Evolutionary conservation across 37 sponge, comb jelly and placozoan species (phyloP).

Genomic region (Beroe ovata): DNA sequence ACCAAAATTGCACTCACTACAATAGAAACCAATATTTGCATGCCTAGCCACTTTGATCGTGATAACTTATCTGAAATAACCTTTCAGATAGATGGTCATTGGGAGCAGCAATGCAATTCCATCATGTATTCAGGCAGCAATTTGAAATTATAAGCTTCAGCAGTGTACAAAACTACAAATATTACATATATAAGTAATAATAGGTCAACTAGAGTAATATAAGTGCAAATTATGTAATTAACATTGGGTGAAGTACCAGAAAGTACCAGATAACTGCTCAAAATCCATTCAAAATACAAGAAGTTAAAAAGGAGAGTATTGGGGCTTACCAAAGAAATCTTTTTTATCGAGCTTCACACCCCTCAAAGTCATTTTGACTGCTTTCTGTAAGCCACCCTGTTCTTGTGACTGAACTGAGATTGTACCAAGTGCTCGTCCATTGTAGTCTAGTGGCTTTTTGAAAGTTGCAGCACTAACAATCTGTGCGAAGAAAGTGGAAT

Average conservation of each 20-base stretch:
- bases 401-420: constrained; percentile 27
- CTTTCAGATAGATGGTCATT: background rate
- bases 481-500: no score
- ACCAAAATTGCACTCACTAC: background rate
- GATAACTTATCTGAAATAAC: constrained; percentile 19
- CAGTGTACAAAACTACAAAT: no score
- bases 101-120: no score
- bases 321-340: constrained; percentile 50
- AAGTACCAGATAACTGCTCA: no score
- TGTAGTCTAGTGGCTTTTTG: constrained; percentile 31
- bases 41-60: constrained; percentile 4
- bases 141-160: no score
- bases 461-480: constrained; percentile 56
- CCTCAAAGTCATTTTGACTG: background rate
- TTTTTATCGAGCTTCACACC: constrained; percentile 57
- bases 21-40: background rate
- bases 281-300: no score
- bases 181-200: no score
- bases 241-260: no score
- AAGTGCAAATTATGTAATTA: no score
- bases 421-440: background rate
- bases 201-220: no score
- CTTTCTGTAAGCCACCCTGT: constrained; percentile 56
- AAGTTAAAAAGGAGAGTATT: no score
- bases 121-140: no score